Evolutionary conservation across 2,797 vertebrate genomes (phyloP).

Genomic region (Cirrhinus molitorella): DNA sequence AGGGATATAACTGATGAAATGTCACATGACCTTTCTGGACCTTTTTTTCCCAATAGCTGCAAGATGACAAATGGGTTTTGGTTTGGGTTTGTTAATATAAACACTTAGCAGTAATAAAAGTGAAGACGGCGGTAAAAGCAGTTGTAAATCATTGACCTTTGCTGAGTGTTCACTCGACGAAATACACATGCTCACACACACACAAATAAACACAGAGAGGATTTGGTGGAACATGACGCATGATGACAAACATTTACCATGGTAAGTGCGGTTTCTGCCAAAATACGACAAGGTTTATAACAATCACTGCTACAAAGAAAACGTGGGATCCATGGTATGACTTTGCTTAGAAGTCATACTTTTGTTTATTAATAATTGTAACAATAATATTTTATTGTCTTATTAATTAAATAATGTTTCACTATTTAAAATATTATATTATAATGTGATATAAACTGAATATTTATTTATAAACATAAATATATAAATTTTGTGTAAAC

Average conservation of each 20-base stretch:
- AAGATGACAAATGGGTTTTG: not conserved
- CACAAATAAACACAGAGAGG: constrained; percentile 7
- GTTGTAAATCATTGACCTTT: not conserved
- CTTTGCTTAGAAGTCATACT: no score
- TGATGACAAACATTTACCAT: not conserved
- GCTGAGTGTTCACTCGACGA: not conserved
- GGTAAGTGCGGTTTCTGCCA: not conserved
- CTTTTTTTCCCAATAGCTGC: not conserved
- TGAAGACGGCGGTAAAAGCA: no score
- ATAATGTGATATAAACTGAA: no score
- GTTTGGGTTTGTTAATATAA: constrained; percentile 10
- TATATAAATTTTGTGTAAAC: no score
- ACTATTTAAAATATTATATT: no score
- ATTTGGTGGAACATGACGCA: not conserved
- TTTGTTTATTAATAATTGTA: no score
- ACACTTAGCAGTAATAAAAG: not conserved
- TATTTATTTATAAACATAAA: no score
- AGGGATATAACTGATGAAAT: not conserved
- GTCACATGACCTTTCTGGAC: not conserved
- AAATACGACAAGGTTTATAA: not conserved
- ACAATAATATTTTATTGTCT: no score
- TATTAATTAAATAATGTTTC: no score
- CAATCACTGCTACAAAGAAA: not conserved
- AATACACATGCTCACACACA: constrained; percentile 12
- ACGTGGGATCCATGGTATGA: not conserved